A percentile compares a stretch with the other conserved stretches of the same genome.
Evolutionary conservation across 2,888 invertebrate species (phyloP).

Genomic region (Rhingia rostrata): DNA sequence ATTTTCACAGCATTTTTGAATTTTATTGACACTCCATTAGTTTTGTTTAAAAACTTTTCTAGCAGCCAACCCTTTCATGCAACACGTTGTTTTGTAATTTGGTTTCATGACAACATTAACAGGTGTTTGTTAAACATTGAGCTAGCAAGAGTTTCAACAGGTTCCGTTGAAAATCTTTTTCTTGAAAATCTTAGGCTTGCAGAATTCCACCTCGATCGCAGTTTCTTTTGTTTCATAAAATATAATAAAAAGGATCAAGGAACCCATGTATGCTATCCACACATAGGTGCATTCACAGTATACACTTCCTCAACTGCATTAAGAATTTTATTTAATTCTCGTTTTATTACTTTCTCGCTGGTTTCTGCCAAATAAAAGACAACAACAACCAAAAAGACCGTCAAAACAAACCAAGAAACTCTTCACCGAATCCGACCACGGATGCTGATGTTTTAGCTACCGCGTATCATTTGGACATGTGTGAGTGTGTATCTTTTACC

Average conservation of each 20-base stretch:
- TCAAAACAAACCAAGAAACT: slow-evolving; percentile 22
- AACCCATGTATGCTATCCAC: not conserved
- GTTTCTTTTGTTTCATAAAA: not conserved
- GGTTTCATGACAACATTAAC: too few relatives aligned
- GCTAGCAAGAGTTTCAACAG: too few relatives aligned
- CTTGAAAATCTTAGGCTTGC: too few relatives aligned
- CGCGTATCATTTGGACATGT: slow-evolving; percentile 22
- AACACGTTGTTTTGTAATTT: too few relatives aligned
- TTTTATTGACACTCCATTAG: too few relatives aligned
- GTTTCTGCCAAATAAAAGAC: slow-evolving; percentile 25
- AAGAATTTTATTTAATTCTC: slow-evolving; percentile 39
- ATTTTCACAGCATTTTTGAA: too few relatives aligned
- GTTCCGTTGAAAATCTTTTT: too few relatives aligned
- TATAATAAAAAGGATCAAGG: slow-evolving; percentile 45
- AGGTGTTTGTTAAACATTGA: too few relatives aligned
- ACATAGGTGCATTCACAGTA: not conserved
- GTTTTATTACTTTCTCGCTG: slow-evolving; percentile 53
- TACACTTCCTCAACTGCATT: slow-evolving; percentile 1
- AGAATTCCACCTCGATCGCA: not conserved
- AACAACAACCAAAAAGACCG: slow-evolving; percentile 1
- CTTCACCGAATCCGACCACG: slow-evolving; percentile 22
- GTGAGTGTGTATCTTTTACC: slow-evolving; percentile 9
- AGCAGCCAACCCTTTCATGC: too few relatives aligned
- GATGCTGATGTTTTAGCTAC: slow-evolving; percentile 35
- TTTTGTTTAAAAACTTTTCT: too few relatives aligned